A percentile compares a stretch with the other conserved stretches of the same genome.
Evolutionary conservation across 1,140 invertebrate genomes (phyloP).

Genomic region (Ladona fulva): DNA sequence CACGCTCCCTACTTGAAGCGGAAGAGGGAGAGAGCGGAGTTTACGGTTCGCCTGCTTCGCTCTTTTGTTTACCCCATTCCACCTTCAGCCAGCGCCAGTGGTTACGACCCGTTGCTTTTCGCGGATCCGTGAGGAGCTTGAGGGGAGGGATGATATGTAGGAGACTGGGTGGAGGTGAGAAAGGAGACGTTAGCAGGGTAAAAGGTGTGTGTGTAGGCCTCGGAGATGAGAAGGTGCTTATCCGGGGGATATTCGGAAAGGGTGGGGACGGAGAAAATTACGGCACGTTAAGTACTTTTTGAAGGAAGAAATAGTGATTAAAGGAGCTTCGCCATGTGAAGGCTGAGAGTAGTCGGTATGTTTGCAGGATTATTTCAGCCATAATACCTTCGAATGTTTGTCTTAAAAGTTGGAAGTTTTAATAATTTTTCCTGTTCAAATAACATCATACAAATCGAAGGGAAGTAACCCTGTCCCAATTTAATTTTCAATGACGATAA

Average conservation of each 20-base stretch:
- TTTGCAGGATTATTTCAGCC: too few relatives aligned
- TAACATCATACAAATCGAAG: too few relatives aligned
- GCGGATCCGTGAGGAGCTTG: not conserved
- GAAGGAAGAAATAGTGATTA: too few relatives aligned
- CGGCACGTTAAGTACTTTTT: not conserved
- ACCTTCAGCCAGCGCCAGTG: not conserved
- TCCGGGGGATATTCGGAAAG: not conserved
- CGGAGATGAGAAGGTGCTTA: too few relatives aligned
- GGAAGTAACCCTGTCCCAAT: too few relatives aligned
- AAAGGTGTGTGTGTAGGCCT: not conserved
- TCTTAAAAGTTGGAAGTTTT: too few relatives aligned
- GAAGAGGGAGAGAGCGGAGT: not conserved
- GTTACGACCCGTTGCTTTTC: not conserved
- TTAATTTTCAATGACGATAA: too few relatives aligned
- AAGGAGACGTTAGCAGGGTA: not conserved
- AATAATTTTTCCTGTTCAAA: too few relatives aligned
- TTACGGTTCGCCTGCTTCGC: constrained; percentile 3
- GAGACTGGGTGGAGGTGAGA: not conserved
- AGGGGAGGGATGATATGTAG: not conserved
- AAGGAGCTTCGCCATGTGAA: too few relatives aligned
- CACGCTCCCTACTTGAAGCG: not conserved
- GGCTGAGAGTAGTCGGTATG: too few relatives aligned
- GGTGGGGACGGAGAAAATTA: not conserved
- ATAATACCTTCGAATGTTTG: too few relatives aligned
- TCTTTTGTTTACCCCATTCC: constrained; percentile 4